Evolutionary conservation across 2,797 vertebrate species (phyloP).

Genomic region (Channallabes apus): DNA sequence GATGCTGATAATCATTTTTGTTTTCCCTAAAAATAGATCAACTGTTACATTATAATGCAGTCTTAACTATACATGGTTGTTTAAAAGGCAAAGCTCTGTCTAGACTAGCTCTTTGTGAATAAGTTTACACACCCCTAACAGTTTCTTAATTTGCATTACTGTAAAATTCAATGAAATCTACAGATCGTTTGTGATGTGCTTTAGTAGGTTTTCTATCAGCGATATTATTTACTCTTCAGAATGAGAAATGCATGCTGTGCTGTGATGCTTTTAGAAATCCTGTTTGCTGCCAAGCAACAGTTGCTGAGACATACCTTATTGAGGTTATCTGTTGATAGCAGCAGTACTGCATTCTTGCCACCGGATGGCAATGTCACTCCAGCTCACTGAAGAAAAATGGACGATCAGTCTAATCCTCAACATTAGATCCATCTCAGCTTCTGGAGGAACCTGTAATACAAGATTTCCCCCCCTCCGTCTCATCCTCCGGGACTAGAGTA

Average conservation of each 20-base stretch:
- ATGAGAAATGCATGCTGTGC: background rate
- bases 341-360: slow-evolving; percentile 53
- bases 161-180: background rate
- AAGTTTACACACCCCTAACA: background rate
- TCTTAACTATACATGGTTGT: background rate
- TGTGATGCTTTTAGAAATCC: background rate
- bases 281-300: slow-evolving; percentile 27
- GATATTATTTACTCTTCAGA: background rate
- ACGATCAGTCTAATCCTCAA: background rate
- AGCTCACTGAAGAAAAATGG: background rate
- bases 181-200: too few relatives aligned
- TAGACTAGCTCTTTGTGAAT: background rate
- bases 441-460: background rate
- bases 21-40: background rate
- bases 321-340: slow-evolving; percentile 26
- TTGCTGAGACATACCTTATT: background rate
- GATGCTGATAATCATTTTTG: background rate
- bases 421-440: background rate
- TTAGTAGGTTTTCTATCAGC: background rate
- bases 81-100: background rate
- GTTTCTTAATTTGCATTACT: background rate
- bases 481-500: background rate
- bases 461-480: background rate
- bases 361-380: slow-evolving; percentile 63
- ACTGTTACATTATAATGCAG: background rate